Conservation (phyloP, 2,113 vertebrate genomes). For the Saccopteryx leptura region DNA sequence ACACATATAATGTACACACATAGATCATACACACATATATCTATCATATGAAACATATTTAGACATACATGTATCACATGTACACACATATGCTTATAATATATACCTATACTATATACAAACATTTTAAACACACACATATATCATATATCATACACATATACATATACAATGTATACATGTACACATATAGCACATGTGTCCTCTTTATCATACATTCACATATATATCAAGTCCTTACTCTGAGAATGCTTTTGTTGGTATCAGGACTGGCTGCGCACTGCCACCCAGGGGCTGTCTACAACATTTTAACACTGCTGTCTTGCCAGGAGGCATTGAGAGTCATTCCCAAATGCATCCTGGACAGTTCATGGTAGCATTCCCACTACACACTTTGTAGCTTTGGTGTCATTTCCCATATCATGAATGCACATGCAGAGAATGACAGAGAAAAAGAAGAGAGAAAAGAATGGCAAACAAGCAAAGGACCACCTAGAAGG, state of each 20-base stretch:
- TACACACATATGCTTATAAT: not conserved
- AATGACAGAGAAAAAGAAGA: conserved; percentile 64
- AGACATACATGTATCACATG: not conserved
- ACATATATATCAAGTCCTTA: conserved; percentile 54
- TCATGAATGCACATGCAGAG: conserved; percentile 61
- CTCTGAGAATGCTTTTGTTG: conserved; percentile 77
- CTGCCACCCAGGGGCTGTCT: conserved; percentile 90
- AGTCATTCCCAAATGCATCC: conserved; percentile 73
- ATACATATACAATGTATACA: not conserved
- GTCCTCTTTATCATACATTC: not conserved
- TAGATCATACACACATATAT: not conserved
- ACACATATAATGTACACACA: not conserved
- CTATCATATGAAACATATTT: not conserved
- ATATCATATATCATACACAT: too few species aligned
- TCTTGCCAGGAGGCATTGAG: conserved; percentile 81
- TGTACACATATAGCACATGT: not conserved
- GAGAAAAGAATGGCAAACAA: conserved; percentile 75
- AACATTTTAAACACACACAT: not conserved
- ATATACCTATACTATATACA: not conserved
- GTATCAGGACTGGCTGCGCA: conserved; percentile 85
- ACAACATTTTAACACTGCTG: conserved; percentile 79
- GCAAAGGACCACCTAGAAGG: conserved; percentile 81
- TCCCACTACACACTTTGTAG: conserved; percentile 67
- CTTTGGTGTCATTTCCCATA: conserved; percentile 70
- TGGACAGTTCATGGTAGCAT: conserved; percentile 32